Evolutionary conservation across 2,888 invertebrate species (phyloP), one percentile per base, ranked within the genome.

Genomic region (Andrena marginata): DNA sequence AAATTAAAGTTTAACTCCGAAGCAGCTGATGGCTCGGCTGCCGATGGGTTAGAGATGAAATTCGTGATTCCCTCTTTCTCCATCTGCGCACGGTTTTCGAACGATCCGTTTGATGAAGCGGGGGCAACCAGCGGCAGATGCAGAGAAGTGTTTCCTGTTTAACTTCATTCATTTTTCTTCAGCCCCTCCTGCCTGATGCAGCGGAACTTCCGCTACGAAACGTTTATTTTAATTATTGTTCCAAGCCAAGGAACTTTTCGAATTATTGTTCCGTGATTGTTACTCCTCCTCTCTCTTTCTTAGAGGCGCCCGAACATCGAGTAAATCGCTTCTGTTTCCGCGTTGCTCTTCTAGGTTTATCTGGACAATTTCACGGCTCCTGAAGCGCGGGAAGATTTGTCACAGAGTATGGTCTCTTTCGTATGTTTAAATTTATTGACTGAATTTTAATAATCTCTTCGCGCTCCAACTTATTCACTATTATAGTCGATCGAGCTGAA

Each of bases 1-100:
- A 93, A 93, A 93, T 93, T 93, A 92, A 92, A 93, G 91, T 92
- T 91, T 90, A 92, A 92, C 88, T 91, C 89, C 88, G 89, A 85
- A 90, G 88, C 88, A 85, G 83, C 83, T 80, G 89, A 88, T 85
- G 87, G 84, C 69, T 26, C 51, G 60, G 79, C 69, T 67, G 77
- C 68, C 85, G 85, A 83, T 88, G 83, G 80, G 62, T 87, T 83
- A 80, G 80, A 88, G 87, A 89, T 87, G 91, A 90, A 90, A 89
- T 82, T 85, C 85, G 85, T 85, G 86, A 86, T 85, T 87, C 72
- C 74, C 79, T 81, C 60, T 71, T 77, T 77, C 72, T 78, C 56
- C 70, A 72, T 78, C 51, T 56, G 75, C 75, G 69, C 81, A 79
- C 80, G 77, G 70, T 81, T 88, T 83, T 82, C 87, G 72, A 80